Percentiles rank a stretch among this genome's conserved stretches.
Conservation (phyloP, 2,888 invertebrate genomes). For the Leptinotarsa haldemani region DNA sequence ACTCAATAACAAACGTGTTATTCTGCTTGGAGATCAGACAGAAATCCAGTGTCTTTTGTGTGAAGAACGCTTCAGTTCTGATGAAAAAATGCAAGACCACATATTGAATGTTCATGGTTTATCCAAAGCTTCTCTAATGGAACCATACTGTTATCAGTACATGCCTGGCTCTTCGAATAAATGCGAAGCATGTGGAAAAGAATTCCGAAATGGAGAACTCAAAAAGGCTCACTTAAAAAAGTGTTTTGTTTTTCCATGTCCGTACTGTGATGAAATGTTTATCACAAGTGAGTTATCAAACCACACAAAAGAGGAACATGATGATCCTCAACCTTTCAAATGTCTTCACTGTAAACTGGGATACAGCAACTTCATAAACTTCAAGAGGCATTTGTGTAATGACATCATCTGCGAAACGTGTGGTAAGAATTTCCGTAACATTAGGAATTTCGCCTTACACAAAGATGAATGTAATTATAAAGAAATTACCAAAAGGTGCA, state of each 20-base stretch:
- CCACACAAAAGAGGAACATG: slow-evolving; percentile 1
- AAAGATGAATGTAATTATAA: background rate
- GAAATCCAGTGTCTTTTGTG: slow-evolving; percentile 10
- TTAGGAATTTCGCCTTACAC: background rate
- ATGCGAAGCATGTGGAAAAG: slow-evolving; percentile 17
- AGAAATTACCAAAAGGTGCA: background rate
- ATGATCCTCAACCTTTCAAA: slow-evolving; percentile 17
- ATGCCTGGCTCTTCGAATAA: slow-evolving; percentile 1
- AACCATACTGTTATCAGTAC: slow-evolving; percentile 9
- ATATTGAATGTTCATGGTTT: background rate
- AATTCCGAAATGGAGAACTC: background rate
- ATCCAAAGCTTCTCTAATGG: slow-evolving; percentile 12
- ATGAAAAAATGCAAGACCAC: slow-evolving; percentile 6
- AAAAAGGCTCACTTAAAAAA: slow-evolving; percentile 1
- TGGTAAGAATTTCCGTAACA: background rate
- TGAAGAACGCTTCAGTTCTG: slow-evolving; percentile 10
- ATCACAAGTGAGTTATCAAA: background rate
- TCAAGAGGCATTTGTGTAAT: slow-evolving; percentile 4
- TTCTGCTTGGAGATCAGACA: slow-evolving; percentile 4
- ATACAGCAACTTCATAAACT: background rate
- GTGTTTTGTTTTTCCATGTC: slow-evolving; percentile 10
- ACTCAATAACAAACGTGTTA: slow-evolving; percentile 11
- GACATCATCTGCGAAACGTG: slow-evolving; percentile 11
- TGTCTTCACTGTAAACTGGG: slow-evolving; percentile 6
- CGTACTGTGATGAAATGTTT: slow-evolving; percentile 18